phyloP scores from a whole-genome alignment of 2,113 vertebrate genomes.

The Aegithalos caudatus region DNA sequence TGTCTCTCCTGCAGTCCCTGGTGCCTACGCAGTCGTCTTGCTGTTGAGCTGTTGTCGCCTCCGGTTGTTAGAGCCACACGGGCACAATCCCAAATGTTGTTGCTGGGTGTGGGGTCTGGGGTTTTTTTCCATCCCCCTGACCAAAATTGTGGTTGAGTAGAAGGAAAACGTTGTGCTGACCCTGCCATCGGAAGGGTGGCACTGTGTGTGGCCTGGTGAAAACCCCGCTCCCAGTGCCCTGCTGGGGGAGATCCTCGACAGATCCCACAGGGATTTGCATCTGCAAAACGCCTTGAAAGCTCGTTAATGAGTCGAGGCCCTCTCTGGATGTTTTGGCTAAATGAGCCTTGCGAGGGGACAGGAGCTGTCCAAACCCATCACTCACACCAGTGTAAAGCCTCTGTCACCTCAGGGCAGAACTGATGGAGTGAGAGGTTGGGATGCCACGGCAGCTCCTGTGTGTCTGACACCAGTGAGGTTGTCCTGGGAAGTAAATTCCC shows the following conservation, averaged over 20 bases:
- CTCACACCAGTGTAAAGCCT: not conserved
- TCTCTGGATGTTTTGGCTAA: not conserved
- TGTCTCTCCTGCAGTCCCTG: not conserved
- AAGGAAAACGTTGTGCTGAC: not conserved
- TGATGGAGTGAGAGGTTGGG: not conserved
- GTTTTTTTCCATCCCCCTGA: not conserved
- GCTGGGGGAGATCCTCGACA: not conserved
- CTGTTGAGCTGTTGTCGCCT: conserved; percentile 30
- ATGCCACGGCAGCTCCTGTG: not conserved
- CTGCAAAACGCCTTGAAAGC: not conserved
- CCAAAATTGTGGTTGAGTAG: not conserved
- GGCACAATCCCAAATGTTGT: not conserved
- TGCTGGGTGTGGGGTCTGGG: not conserved
- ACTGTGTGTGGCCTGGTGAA: not conserved
- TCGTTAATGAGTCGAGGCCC: not conserved
- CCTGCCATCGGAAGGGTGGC: not conserved
- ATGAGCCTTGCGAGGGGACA: not conserved
- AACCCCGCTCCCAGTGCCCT: not conserved
- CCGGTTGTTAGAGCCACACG: not conserved
- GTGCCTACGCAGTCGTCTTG: conserved; percentile 40
- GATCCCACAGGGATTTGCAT: not conserved
- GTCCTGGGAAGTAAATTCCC: not conserved
- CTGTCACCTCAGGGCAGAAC: not conserved
- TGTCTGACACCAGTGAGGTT: not conserved
- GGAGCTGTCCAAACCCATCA: not conserved